These are phyloP conservation scores for cat (Felis catus) DNA, from an alignment of 2,113 vertebrate species.

Conservation along the genomic window F.catus_Fca126_mat1.0 CM031415.1:72388501-72389000, in stretches of 20 bases:
- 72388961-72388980: too few relatives aligned
- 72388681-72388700: not conserved
- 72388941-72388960: too few relatives aligned
- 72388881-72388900: not conserved
- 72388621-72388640: conserved; percentile 13
- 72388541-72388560: conserved; percentile 35
- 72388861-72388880: not conserved
- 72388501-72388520: conserved; percentile 33
- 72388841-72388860: not conserved
- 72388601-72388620: not conserved
- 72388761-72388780: not conserved
- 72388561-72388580: not conserved
- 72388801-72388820: not conserved
- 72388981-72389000: too few relatives aligned
- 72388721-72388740: not conserved
- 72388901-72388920: not conserved
- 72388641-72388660: not conserved
- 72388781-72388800: not conserved
- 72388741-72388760: not conserved
- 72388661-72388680: not conserved
- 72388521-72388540: conserved; percentile 34
- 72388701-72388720: not conserved
- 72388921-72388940: not conserved
- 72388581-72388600: conserved; percentile 48
- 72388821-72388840: not conserved